Conservation (phyloP, 1,140 invertebrate species). For the Cotesia typhae region DNA sequence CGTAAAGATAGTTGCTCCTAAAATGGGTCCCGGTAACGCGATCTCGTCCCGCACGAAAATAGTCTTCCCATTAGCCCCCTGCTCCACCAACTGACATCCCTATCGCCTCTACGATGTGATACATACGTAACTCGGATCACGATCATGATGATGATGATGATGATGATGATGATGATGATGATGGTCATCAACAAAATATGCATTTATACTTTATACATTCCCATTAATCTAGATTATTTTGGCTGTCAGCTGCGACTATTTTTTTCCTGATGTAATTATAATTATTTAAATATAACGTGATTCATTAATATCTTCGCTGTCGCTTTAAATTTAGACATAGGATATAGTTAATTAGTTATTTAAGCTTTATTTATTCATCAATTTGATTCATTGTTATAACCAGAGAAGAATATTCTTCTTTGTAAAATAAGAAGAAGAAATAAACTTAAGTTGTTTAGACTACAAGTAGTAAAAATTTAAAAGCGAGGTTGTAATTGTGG, state of each 20-base stretch:
- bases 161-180: background rate
- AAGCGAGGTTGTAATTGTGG: background rate
- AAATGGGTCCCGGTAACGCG: constrained; percentile 72
- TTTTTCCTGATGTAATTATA: background rate
- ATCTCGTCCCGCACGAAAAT: constrained; percentile 68
- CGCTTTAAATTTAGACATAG: no score
- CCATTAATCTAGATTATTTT: constrained; percentile 10
- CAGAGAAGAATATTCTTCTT: no score
- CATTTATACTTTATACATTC: constrained; percentile 45
- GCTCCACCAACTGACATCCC: constrained; percentile 34
- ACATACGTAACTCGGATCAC: constrained; percentile 16
- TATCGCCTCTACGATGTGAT: background rate
- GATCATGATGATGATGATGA: constrained; percentile 16
- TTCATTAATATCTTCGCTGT: no score
- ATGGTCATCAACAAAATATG: constrained; percentile 49
- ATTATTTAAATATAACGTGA: no score
- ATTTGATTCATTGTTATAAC: no score
- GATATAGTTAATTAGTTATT: no score
- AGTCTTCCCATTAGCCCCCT: constrained; percentile 48
- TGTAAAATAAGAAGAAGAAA: no score
- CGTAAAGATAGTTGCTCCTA: constrained; percentile 69
- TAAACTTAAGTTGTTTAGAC: no score
- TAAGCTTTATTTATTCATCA: no score
- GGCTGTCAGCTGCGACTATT: background rate
- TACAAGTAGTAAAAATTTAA: no score